Evolutionary conservation across 53 echinoderm and acorn worm species (phyloP).

Genomic region (Temnopleurus reevesii): DNA sequence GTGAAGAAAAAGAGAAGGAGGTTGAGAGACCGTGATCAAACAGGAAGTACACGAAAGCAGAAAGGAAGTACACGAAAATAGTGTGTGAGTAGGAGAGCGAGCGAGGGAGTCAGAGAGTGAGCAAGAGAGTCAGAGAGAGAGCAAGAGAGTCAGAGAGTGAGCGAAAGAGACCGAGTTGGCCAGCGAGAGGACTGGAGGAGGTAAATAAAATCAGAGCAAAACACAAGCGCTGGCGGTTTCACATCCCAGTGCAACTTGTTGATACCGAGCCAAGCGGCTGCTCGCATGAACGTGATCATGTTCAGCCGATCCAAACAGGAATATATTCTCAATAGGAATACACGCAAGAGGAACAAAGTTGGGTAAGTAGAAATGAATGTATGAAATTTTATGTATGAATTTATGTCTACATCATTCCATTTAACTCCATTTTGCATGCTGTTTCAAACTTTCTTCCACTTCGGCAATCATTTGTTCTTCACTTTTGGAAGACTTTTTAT

Average conservation of each 20-base stretch:
- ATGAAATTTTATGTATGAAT: too few species aligned
- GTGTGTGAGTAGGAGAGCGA: background rate
- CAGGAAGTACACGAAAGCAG: background rate
- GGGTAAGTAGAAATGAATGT: slow-evolving; percentile 17
- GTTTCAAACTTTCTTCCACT: too few species aligned
- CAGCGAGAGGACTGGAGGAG: background rate
- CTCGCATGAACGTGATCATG: slow-evolving; percentile 30
- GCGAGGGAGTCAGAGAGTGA: background rate
- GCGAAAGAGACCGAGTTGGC: background rate
- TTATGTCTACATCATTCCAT: too few species aligned
- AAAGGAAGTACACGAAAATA: background rate
- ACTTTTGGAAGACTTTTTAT: too few species aligned
- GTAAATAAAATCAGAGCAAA: slow-evolving; percentile 39
- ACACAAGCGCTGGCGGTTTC: slow-evolving; percentile 26
- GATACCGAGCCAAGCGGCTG: slow-evolving; percentile 41
- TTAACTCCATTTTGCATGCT: too few species aligned
- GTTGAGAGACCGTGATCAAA: background rate
- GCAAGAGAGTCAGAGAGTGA: background rate
- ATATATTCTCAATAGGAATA: slow-evolving; percentile 30
- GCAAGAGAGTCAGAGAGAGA: background rate
- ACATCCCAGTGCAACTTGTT: slow-evolving; percentile 37
- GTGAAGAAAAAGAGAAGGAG: background rate
- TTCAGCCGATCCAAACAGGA: slow-evolving; percentile 44
- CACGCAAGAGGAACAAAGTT: slow-evolving; percentile 23
- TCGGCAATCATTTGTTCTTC: too few species aligned